A percentile compares a stretch with the other conserved stretches of the same genome.
Conservation (phyloP, 1,140 invertebrate genomes). For the Drosophila aff. region DNA sequence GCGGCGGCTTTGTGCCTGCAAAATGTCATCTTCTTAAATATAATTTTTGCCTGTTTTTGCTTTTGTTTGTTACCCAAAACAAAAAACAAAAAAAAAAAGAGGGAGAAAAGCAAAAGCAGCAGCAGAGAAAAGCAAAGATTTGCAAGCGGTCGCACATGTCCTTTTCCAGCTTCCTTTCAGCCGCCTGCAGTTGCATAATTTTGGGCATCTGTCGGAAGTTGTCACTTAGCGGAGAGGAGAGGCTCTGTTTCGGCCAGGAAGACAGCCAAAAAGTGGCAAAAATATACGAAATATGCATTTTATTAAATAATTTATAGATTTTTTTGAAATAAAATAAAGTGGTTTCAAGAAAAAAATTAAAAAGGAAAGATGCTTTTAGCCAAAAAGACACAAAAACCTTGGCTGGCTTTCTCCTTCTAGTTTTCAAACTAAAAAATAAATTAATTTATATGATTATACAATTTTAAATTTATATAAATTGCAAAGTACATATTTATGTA, state of each 20-base stretch:
- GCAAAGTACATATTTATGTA: too few species aligned
- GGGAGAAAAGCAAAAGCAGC: too few species aligned
- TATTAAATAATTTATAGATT: background rate
- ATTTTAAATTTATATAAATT: too few species aligned
- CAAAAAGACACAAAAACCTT: background rate
- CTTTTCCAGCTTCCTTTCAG: slow-evolving; percentile 5
- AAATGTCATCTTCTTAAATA: slow-evolving; percentile 82
- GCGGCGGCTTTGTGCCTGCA: slow-evolving; percentile 6
- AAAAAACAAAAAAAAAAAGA: background rate
- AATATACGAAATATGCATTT: background rate
- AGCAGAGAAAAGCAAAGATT: slow-evolving; percentile 60
- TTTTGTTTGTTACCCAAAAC: slow-evolving; percentile 38
- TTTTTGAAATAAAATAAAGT: background rate
- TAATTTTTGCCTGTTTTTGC: slow-evolving; percentile 78
- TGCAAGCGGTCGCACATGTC: slow-evolving; percentile 68
- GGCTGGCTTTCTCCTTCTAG: background rate
- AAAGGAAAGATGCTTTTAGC: background rate
- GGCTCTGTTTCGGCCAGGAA: background rate
- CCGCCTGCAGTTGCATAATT: slow-evolving; percentile 65
- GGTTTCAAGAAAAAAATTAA: background rate
- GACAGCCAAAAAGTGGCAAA: background rate
- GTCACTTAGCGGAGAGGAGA: slow-evolving; percentile 25
- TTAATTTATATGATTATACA: background rate
- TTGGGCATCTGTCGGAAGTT: slow-evolving; percentile 50
- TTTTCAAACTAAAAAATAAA: background rate